Evolutionary conservation across 2,888 invertebrate species (phyloP).

Genomic region (Drosophila histrio): DNA sequence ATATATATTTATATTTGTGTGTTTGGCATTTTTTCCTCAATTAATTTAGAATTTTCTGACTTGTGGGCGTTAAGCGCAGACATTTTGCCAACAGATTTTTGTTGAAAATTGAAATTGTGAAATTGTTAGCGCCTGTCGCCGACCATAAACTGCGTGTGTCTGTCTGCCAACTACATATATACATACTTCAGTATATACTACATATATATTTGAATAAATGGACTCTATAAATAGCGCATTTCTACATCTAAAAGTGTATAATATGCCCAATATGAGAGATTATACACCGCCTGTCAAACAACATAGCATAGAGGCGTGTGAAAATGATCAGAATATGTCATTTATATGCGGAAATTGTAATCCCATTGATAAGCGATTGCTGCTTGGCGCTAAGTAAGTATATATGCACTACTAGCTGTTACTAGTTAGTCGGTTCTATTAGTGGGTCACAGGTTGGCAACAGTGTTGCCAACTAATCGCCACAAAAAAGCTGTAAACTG

Average conservation of each 20-base stretch:
- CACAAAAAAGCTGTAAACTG: too few relatives aligned
- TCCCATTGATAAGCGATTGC: slow-evolving; percentile 39
- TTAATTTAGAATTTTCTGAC: slow-evolving; percentile 37
- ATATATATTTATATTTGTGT: neutral
- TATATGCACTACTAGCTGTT: neutral
- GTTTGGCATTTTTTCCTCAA: slow-evolving; percentile 39
- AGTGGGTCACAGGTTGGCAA: slow-evolving; percentile 34
- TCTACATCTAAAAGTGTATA: slow-evolving; percentile 36
- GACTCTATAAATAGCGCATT: slow-evolving; percentile 37
- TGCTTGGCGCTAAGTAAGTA: slow-evolving; percentile 33
- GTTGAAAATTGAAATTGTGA: slow-evolving; percentile 47
- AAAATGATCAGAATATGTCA: slow-evolving; percentile 37
- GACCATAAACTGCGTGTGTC: slow-evolving; percentile 46
- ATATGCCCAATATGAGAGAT: slow-evolving; percentile 7
- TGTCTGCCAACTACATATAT: slow-evolving; percentile 5
- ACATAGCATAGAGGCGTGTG: slow-evolving; percentile 35
- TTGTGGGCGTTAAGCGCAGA: slow-evolving; percentile 33
- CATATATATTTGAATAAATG: slow-evolving; percentile 7
- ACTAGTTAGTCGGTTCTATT: neutral
- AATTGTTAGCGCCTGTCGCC: slow-evolving; percentile 74
- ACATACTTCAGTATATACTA: too few relatives aligned
- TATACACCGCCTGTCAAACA: slow-evolving; percentile 42
- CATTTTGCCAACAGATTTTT: slow-evolving; percentile 32
- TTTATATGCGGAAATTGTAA: slow-evolving; percentile 50
- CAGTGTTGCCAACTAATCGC: too few relatives aligned